phyloP scores from a whole-genome alignment of 2,888 invertebrate genomes.

The Agrilus cyanescens region DNA sequence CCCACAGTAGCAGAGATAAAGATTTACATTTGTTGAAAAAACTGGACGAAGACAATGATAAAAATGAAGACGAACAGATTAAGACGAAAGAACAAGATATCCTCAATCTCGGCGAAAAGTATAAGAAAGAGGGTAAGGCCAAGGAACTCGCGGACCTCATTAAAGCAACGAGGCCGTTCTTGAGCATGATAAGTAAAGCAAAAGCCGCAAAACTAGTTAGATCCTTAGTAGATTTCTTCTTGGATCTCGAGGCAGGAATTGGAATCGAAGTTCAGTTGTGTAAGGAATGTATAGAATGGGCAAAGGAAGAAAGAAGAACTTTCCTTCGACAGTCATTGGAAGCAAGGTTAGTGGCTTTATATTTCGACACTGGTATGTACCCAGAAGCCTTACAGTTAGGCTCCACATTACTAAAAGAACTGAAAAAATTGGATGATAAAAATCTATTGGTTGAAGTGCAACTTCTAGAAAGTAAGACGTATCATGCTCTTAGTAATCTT shows the following conservation, averaged over 20 bases:
- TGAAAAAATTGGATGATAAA: conserved; percentile 99
- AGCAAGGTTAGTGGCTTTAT: conserved; percentile 87
- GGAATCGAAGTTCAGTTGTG: conserved; percentile 89
- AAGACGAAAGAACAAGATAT: conserved; percentile 89
- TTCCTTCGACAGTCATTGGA: conserved; percentile 94
- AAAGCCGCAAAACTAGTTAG: conserved; percentile 98
- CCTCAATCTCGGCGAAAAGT: conserved; percentile 79
- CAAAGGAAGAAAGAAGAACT: conserved; percentile 92
- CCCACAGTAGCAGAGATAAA: conserved; percentile 63
- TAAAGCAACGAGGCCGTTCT: conserved; percentile 88
- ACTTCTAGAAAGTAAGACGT: conserved; percentile 95
- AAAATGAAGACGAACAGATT: conserved; percentile 79
- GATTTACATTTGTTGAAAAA: conserved; percentile 62
- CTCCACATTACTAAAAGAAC: conserved; percentile 79
- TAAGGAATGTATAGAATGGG: conserved; percentile 99
- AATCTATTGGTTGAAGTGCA: conserved; percentile 97
- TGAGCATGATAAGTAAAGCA: conserved; percentile 92
- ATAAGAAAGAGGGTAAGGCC: conserved; percentile 89
- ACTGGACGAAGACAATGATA: conserved; percentile 61
- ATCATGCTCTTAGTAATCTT: conserved; percentile 92
- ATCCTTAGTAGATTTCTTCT: conserved; percentile 91
- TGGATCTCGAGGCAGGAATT: conserved; percentile 92
- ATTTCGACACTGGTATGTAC: conserved; percentile 85
- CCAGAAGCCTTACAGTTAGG: conserved; percentile 75
- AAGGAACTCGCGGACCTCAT: conserved; percentile 87